Base-by-base conservation (phyloP, 2,113 vertebrate species). In the Merops nubicus region DNA sequence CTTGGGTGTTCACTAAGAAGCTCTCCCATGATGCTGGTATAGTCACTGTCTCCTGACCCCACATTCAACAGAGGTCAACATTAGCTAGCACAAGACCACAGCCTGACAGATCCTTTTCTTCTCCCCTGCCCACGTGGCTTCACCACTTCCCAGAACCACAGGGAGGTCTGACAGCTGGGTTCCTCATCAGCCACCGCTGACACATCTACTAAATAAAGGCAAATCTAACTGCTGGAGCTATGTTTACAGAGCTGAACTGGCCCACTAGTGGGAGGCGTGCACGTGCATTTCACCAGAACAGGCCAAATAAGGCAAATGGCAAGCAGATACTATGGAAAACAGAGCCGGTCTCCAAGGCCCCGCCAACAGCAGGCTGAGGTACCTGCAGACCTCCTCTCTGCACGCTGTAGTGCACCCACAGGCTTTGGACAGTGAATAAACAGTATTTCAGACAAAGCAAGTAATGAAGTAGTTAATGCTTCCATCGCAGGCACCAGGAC, bases 291-390 rank as follows among this genome's bases (percentile, higher is more conserved):
- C 60, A 91, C 73, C 43, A 48, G 22, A 75, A 67, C 26, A 70
- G 56, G 60, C 86, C 80, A 91, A 91, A 78, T 63, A 91, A 89
- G 45, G 88, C 45, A 69, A 93, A 92, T 60, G 47, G 31, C 56
- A 81, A 91, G 73, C 34, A 91, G 48, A 42, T 36, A 75, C 13
- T 78, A 64, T 4, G 43, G 62, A 60, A 90, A 72, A 79, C n/a
- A 96, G 65, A 53, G 40, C 0, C 68, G 16, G 47, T 60, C 33
- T 75, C 70, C 78, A 89, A 48, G n/a, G 59, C 15, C 26, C 59
- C 62, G 28, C 45, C 45, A 53, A 25, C 51, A 18, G 70, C 38
- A 93, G 38, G 33, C 47, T 34, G 68, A 89, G 50, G 45, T 38
- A 69, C n/a, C 82, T 90, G 54, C 22, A 93, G 73, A 69, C 25